Percentiles rank a stretch among this genome's conserved stretches.
Evolutionary conservation across 1,140 invertebrate species (phyloP).

Genomic region (Bombus soroeensis): DNA sequence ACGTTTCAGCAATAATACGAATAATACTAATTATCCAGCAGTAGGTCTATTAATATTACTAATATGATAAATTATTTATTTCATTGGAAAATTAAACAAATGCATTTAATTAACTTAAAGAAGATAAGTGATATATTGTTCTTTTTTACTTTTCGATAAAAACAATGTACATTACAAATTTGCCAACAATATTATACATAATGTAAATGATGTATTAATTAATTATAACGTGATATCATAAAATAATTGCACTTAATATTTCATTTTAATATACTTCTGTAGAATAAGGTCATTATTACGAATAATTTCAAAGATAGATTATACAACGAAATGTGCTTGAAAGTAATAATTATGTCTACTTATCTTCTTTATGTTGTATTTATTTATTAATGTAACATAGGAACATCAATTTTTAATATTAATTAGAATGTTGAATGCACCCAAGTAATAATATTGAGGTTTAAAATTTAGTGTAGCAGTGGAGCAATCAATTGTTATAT

Average conservation of each 20-base stretch:
- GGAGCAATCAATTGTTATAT: constrained; percentile 76
- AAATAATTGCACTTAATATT: constrained; percentile 1
- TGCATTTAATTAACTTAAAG: constrained; percentile 45
- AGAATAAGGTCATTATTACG: not conserved
- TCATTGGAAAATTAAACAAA: constrained; percentile 10
- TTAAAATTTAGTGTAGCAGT: constrained; percentile 71
- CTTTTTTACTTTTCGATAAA: not conserved
- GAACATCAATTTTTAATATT: constrained; percentile 7
- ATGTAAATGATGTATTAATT: too few relatives aligned
- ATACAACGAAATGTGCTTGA: not conserved
- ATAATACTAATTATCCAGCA: not conserved
- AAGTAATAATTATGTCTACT: not conserved
- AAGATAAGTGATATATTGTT: constrained; percentile 13
- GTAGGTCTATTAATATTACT: constrained; percentile 22
- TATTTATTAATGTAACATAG: constrained; percentile 38
- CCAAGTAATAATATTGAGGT: constrained; percentile 22
- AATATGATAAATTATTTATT: constrained; percentile 21
- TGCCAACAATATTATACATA: not conserved
- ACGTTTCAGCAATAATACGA: not conserved
- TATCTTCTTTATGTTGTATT: constrained; percentile 44
- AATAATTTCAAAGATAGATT: not conserved
- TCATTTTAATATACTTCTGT: constrained; percentile 1
- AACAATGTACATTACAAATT: not conserved
- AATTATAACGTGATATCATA: constrained; percentile 14
- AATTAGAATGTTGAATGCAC: constrained; percentile 25